Conservation (phyloP, 2,113 vertebrate genomes). For the Colossoma macropomum region DNA sequence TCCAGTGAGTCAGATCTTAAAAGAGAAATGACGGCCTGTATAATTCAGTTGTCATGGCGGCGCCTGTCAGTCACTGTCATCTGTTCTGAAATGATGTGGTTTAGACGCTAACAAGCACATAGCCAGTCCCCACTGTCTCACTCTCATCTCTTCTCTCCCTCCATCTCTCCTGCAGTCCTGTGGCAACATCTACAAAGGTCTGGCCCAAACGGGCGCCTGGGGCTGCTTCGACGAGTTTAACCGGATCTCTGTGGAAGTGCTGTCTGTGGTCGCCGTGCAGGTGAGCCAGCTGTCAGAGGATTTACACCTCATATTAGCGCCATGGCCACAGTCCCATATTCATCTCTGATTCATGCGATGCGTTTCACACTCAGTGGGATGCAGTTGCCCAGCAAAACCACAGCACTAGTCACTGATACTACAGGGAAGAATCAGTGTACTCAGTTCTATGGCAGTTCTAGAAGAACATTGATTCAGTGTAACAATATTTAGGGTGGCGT, state of each 20-base stretch:
- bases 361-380: neutral
- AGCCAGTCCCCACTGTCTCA: neutral
- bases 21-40: neutral
- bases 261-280: constrained; percentile 97
- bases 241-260: constrained; percentile 94
- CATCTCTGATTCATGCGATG: neutral
- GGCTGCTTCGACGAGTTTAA: constrained; percentile 99
- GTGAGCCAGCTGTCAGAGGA: constrained; percentile 70
- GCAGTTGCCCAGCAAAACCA: neutral
- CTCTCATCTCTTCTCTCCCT: constrained; percentile 23
- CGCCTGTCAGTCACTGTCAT: constrained; percentile 2
- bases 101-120: neutral
- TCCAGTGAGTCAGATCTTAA: constrained; percentile 24
- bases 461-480: neutral
- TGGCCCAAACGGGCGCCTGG: constrained; percentile 97
- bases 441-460: neutral
- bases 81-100: constrained; percentile 18
- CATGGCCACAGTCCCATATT: neutral
- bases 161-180: constrained; percentile 83
- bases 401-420: neutral
- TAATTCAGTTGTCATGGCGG: neutral
- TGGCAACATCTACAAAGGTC: constrained; percentile 97
- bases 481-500: neutral
- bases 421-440: neutral
- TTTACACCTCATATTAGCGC: constrained; percentile 24